These are phyloP conservation scores for Huso huso DNA, from an alignment of 2,797 vertebrate species.

Conservation along the genomic window DNA sequence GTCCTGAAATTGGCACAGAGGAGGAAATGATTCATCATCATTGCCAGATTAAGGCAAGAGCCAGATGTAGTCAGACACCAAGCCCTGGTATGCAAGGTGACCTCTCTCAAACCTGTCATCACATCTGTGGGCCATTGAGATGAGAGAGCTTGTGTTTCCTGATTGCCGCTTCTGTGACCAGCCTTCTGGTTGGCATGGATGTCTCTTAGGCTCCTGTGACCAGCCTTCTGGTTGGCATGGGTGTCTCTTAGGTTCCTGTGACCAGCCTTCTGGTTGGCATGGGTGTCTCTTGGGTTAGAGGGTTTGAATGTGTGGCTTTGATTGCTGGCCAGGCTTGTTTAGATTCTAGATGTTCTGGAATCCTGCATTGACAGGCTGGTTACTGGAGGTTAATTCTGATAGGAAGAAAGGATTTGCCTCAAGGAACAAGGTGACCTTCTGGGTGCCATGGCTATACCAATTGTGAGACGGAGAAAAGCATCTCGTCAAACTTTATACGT, in stretches of 20 bases:
- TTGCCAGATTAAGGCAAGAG: constrained; percentile 37
- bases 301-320: constrained; percentile 3
- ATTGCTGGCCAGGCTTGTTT: neutral
- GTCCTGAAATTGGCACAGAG: neutral
- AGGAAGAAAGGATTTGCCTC: constrained; percentile 17
- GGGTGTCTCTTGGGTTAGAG: constrained; percentile 38
- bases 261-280: constrained; percentile 32
- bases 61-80: constrained; percentile 38
- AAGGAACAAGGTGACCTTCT: constrained; percentile 29
- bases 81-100: constrained; percentile 41
- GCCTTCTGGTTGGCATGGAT: constrained; percentile 13
- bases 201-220: constrained; percentile 1
- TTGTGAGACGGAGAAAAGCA: no score
- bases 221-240: constrained; percentile 14
- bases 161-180: constrained; percentile 22
- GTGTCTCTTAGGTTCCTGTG: neutral
- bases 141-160: constrained; percentile 28
- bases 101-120: constrained; percentile 45
- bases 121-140: constrained; percentile 42
- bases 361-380: no score
- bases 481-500: no score
- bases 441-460: neutral
- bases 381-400: no score
- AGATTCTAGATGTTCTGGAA: neutral
- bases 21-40: neutral